Percentiles rank a stretch among this genome's conserved stretches.
Evolutionary conservation across 2,113 vertebrate species (phyloP).

Genomic region (Oreocharis arfaki): DNA sequence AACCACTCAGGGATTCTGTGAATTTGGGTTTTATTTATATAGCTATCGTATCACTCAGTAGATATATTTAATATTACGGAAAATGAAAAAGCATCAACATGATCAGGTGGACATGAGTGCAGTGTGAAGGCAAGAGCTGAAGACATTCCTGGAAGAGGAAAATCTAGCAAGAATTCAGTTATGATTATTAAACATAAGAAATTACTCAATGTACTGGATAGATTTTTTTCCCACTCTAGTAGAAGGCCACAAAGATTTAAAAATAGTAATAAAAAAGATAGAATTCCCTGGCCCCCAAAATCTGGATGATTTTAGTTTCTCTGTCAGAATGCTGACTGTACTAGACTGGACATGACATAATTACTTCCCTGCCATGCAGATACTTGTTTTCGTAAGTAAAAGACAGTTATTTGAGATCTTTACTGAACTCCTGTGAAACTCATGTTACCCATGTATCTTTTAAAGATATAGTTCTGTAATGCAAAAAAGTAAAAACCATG

Average conservation of each 20-base stretch:
- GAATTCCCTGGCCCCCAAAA: neutral
- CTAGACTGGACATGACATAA: neutral
- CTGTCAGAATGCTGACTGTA: neutral
- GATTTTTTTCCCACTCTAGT: rapidly evolving
- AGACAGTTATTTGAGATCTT: neutral
- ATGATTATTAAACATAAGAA: neutral
- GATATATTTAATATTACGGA: neutral
- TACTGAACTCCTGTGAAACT: neutral
- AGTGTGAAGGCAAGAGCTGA: neutral
- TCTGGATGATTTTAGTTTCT: neutral
- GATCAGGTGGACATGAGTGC: neutral
- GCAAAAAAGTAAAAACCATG: neutral
- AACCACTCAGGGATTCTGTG: too few relatives aligned
- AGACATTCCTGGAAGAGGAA: neutral
- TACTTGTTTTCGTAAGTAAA: neutral
- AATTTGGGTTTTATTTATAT: rapidly evolving
- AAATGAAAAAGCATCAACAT: neutral
- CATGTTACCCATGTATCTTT: neutral
- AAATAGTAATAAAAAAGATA: neutral
- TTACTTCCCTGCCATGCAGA: neutral
- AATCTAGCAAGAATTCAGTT: neutral
- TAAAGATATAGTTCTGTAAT: neutral
- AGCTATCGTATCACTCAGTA: neutral
- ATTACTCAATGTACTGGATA: neutral
- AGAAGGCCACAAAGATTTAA: neutral